A percentile compares a stretch with the other conserved stretches of the same genome.
Evolutionary conservation across 1,140 invertebrate genomes (phyloP).

Genomic region (Rhopalosiphum padi): DNA sequence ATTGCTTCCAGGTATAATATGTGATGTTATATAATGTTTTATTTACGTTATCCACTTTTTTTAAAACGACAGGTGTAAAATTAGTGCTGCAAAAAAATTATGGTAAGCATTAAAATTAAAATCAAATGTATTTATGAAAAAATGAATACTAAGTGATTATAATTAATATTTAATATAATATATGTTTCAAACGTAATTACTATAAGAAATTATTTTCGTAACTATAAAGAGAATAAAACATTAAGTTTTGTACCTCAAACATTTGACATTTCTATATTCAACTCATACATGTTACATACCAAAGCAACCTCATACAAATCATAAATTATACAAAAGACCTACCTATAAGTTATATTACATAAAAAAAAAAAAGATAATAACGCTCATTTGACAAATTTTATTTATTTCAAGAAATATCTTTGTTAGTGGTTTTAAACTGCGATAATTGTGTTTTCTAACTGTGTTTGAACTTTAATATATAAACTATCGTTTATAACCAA

Average conservation of each 20-base stretch:
- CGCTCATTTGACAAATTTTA: not conserved
- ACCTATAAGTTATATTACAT: not conserved
- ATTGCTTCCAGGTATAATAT: not conserved
- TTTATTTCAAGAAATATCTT: not conserved
- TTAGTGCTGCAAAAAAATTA: not conserved
- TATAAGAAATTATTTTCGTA: too few relatives aligned
- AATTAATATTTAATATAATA: too few relatives aligned
- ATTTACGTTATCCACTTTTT: not conserved
- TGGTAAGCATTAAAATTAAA: not conserved
- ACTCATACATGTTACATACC: not conserved
- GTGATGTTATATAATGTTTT: not conserved
- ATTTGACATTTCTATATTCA: too few relatives aligned
- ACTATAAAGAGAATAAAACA: not conserved
- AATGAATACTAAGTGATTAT: not conserved
- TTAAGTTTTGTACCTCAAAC: not conserved
- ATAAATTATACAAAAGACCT: not conserved
- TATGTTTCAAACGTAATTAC: too few relatives aligned
- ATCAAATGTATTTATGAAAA: not conserved
- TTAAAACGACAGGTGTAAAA: not conserved
- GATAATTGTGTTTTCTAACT: not conserved
- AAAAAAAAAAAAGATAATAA: not conserved
- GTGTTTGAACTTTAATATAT: not conserved
- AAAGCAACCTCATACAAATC: not conserved
- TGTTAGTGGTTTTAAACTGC: not conserved
- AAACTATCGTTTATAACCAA: not conserved